Percentiles rank a stretch among this genome's conserved stretches.
phyloP scores from a whole-genome alignment of 2,113 vertebrate species.

The Sylvietta virens region DNA sequence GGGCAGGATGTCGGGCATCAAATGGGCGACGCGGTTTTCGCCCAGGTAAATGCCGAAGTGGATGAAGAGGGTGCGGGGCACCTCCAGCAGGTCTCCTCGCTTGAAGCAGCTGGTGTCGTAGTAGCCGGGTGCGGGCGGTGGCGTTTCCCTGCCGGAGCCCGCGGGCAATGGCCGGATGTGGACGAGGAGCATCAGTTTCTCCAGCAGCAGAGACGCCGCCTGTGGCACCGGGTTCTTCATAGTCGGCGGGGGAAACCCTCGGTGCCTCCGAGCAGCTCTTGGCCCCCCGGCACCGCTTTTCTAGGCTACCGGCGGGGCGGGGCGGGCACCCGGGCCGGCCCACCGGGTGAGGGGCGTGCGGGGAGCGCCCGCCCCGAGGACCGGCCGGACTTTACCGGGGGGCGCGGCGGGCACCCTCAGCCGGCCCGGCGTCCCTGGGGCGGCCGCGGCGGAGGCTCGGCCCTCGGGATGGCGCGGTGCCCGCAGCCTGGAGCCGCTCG shows the following conservation, averaged over 20 bases:
- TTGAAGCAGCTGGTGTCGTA: constrained; percentile 73
- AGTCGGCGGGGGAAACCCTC: not conserved
- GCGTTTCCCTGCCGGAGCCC: not conserved
- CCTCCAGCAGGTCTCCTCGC: constrained; percentile 88
- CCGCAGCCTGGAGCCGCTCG: not conserved
- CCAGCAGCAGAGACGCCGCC: constrained; percentile 77
- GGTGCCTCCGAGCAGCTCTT: not conserved
- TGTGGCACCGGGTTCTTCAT: constrained; percentile 79
- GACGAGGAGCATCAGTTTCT: constrained; percentile 81
- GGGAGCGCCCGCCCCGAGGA: not conserved
- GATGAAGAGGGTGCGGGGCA: constrained; percentile 85
- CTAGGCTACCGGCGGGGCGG: not conserved
- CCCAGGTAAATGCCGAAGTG: constrained; percentile 95
- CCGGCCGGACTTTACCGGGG: not conserved
- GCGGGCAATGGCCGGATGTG: constrained; percentile 71
- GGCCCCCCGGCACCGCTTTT: not conserved
- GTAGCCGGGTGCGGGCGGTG: not conserved
- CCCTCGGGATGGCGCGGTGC: not conserved
- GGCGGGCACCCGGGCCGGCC: not conserved
- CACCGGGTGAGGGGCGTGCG: not conserved
- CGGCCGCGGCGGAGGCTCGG: too few species aligned
- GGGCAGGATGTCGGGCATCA: constrained; percentile 93
- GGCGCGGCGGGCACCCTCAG: not conserved
- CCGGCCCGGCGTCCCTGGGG: too few species aligned
- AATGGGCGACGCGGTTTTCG: constrained; percentile 86